phyloP scores from a whole-genome alignment of 2,888 invertebrate genomes.

The Spodoptera littoralis region DNA sequence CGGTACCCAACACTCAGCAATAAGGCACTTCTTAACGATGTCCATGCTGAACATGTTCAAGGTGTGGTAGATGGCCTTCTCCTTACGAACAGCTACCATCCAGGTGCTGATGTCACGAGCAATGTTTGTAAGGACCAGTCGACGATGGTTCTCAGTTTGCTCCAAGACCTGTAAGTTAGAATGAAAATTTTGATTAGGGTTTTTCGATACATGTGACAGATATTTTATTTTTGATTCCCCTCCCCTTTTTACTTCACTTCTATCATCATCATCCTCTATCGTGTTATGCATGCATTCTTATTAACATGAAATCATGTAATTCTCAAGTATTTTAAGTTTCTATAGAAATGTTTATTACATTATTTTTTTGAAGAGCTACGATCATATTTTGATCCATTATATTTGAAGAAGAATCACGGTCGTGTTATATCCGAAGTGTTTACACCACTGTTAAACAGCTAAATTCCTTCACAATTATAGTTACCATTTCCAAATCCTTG shows the following conservation, averaged over 20 bases:
- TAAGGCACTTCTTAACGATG: constrained; percentile 96
- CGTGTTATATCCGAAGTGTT: not conserved
- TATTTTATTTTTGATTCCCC: no score
- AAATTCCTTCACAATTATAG: constrained; percentile 8
- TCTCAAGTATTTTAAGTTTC: no score
- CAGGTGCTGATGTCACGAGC: constrained; percentile 96
- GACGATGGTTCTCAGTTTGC: constrained; percentile 96
- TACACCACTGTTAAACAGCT: not conserved
- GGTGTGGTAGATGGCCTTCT: constrained; percentile 98
- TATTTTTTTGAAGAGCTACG: no score
- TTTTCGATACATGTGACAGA: no score
- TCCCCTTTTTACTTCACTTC: no score
- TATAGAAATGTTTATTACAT: no score
- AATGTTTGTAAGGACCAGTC: constrained; percentile 94
- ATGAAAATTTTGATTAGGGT: no score
- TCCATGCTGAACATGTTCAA: constrained; percentile 97
- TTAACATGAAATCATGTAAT: no score
- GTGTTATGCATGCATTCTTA: no score
- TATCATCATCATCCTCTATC: no score
- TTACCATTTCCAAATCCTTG: constrained; percentile 91
- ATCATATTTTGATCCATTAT: no score
- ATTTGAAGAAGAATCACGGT: no score
- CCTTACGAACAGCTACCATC: constrained; percentile 95
- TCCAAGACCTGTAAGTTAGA: constrained; percentile 90
- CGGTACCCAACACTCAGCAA: constrained; percentile 97